A percentile compares a stretch with the other conserved stretches of the same genome.
Conservation (phyloP, 1,140 invertebrate genomes). For the Lepidurus arcticus region DNA sequence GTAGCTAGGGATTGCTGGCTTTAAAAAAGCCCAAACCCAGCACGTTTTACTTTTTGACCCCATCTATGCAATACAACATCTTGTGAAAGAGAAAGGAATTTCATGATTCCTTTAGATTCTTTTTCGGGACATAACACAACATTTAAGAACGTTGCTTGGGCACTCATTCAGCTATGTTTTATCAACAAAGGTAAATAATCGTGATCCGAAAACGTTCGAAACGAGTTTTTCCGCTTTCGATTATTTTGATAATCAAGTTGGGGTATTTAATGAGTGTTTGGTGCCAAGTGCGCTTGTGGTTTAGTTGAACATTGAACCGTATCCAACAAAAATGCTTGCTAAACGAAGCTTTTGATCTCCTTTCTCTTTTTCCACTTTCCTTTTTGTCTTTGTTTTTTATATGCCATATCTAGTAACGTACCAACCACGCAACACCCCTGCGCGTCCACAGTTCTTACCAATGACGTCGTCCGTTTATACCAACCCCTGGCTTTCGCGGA, state of each 20-base stretch:
- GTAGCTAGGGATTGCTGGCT: no score
- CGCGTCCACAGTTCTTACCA: not conserved
- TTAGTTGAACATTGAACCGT: conserved; percentile 4
- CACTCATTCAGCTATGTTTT: not conserved
- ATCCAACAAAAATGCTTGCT: not conserved
- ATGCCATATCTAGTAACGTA: not conserved
- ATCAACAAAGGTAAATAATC: not conserved
- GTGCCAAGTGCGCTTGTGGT: not conserved
- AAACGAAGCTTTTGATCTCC: not conserved
- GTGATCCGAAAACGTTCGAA: not conserved
- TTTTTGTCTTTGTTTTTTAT: not conserved
- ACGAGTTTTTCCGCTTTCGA: not conserved
- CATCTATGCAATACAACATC: no score
- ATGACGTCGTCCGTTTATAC: conserved; percentile 10
- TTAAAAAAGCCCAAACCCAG: no score
- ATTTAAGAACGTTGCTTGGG: not conserved
- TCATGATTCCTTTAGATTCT: no score
- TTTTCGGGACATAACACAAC: no score
- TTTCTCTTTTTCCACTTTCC: conserved; percentile 1
- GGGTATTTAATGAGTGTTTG: not conserved
- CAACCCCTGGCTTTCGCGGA: not conserved
- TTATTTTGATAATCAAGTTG: not conserved
- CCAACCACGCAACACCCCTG: not conserved
- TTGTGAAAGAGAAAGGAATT: no score
- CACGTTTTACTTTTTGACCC: no score